A percentile compares a stretch with the other conserved stretches of the same genome.
Conservation (phyloP, 2,888 invertebrate species). For the Elmis aenea region DNA sequence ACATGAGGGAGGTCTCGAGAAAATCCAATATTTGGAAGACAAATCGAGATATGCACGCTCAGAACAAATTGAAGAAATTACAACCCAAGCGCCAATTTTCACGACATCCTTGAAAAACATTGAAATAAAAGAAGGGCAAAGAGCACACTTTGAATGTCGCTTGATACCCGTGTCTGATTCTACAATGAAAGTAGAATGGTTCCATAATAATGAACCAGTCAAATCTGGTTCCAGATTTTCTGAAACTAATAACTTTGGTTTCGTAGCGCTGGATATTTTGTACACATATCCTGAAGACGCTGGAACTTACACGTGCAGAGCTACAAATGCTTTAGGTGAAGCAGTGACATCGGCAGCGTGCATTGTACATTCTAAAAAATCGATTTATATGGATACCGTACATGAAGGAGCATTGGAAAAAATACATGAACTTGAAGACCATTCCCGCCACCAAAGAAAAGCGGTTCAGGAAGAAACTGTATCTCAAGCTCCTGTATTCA, state of each 20-base stretch:
- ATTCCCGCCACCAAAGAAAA: constrained; percentile 68
- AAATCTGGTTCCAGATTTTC: constrained; percentile 94
- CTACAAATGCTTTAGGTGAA: constrained; percentile 87
- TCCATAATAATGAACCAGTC: constrained; percentile 83
- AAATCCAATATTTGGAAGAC: constrained; percentile 87
- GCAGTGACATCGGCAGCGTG: constrained; percentile 89
- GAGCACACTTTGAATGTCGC: constrained; percentile 91
- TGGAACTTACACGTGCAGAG: constrained; percentile 92
- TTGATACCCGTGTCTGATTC: constrained; percentile 91
- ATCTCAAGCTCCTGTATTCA: constrained; percentile 88
- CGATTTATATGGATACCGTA: constrained; percentile 82
- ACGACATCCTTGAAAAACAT: constrained; percentile 88
- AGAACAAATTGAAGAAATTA: constrained; percentile 74
- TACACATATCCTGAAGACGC: constrained; percentile 94
- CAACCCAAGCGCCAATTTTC: constrained; percentile 88
- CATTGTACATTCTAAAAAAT: constrained; percentile 73
- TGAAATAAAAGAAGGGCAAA: constrained; percentile 89
- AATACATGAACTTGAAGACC: constrained; percentile 76
- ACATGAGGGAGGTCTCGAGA: constrained; percentile 82
- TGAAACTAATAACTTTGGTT: constrained; percentile 95
- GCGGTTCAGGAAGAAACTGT: constrained; percentile 71
- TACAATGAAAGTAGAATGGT: constrained; percentile 93
- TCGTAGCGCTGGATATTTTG: constrained; percentile 93
- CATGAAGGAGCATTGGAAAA: constrained; percentile 81
- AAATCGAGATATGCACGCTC: constrained; percentile 69